A percentile compares a stretch with the other conserved stretches of the same genome.
Evolutionary conservation across 2,888 invertebrate genomes (phyloP).

Genomic region (Vandiemenella viatica): DNA sequence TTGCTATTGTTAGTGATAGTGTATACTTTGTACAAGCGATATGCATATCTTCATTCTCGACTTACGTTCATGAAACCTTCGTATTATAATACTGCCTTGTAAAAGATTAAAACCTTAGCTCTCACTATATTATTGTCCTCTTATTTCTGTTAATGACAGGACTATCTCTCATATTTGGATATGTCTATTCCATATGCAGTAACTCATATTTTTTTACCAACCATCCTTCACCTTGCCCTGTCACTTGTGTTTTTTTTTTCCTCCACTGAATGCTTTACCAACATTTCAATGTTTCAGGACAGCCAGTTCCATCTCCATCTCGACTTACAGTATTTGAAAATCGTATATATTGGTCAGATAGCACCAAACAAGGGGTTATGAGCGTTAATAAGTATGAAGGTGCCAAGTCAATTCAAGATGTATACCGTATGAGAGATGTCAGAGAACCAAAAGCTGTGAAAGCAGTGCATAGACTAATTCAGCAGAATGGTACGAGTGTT

Average conservation of each 20-base stretch:
- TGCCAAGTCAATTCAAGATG: slow-evolving; percentile 57
- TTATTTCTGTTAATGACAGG: no score
- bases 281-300: slow-evolving; percentile 29
- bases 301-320: slow-evolving; percentile 73
- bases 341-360: slow-evolving; percentile 80
- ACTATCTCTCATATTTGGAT: no score
- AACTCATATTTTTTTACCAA: no score
- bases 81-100: no score
- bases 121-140: no score
- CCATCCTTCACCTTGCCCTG: no score
- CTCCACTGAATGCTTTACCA: background rate
- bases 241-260: background rate
- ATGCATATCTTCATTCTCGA: no score
- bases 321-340: slow-evolving; percentile 73
- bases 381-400: slow-evolving; percentile 76
- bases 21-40: no score
- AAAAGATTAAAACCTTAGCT: no score
- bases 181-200: no score
- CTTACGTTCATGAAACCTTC: no score
- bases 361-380: slow-evolving; percentile 76
- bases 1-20: no score
- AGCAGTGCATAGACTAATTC: slow-evolving; percentile 62
- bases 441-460: slow-evolving; percentile 72
- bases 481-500: slow-evolving; percentile 40
- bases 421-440: slow-evolving; percentile 66